A percentile compares a stretch with the other conserved stretches of the same genome.
phyloP scores from a whole-genome alignment of 2,113 vertebrate genomes.

The Pantherophis guttatus region DNA sequence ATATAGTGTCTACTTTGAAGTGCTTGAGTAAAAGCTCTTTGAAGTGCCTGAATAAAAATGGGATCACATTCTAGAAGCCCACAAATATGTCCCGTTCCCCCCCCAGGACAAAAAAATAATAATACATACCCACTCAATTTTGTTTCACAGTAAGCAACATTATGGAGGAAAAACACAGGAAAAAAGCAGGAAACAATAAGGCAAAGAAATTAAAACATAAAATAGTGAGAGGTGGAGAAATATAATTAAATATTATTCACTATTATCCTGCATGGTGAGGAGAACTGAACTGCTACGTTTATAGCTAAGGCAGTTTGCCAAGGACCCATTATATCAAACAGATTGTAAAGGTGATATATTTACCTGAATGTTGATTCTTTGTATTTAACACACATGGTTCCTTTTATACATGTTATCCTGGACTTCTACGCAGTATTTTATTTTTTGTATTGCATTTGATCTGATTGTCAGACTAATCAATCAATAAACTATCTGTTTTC shows the following conservation, averaged over 20 bases:
- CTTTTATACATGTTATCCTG: background rate
- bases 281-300: background rate
- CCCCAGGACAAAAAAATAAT: background rate
- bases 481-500: background rate
- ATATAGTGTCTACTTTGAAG: slow-evolving; percentile 40
- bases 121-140: background rate
- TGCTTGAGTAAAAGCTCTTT: slow-evolving; percentile 17
- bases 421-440: background rate
- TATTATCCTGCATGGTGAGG: background rate
- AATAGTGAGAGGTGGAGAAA: background rate
- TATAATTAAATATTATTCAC: background rate
- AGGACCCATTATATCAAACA: background rate
- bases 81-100: slow-evolving; percentile 30
- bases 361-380: background rate
- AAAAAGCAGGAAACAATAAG: background rate
- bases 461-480: background rate
- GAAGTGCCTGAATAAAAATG: background rate
- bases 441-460: background rate
- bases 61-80: slow-evolving; percentile 16
- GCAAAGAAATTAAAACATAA: background rate
- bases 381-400: background rate
- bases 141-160: background rate
- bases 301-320: background rate
- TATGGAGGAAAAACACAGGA: background rate
- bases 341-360: background rate